Conservation (phyloP, 2,888 invertebrate genomes). For the Onchidella celtica region DNA sequence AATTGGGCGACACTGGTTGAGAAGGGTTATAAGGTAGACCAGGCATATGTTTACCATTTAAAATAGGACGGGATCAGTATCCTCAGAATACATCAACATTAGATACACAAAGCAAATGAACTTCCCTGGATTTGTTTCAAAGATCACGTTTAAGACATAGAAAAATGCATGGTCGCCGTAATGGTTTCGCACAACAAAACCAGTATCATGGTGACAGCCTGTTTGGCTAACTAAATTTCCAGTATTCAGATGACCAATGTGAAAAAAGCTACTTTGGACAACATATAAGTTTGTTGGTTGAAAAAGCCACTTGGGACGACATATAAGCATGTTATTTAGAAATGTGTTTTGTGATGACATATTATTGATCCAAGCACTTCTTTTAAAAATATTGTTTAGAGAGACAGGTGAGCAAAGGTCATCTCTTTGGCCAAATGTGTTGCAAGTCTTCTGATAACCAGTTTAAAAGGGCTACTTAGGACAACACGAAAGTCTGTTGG, state of each 20-base stretch:
- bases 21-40: not conserved
- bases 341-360: not conserved
- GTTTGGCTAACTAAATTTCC: not conserved
- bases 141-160: slow-evolving; percentile 2
- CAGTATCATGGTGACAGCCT: not conserved
- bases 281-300: no score
- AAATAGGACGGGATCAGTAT: not conserved
- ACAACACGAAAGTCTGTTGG: no score
- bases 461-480: no score
- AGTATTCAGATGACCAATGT: not conserved
- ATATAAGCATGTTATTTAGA: not conserved
- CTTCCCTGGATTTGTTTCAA: not conserved
- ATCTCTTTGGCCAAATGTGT: no score
- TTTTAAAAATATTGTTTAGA: no score
- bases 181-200: not conserved
- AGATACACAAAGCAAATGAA: not conserved
- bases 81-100: not conserved
- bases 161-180: slow-evolving; percentile 17
- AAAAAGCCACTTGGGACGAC: no score
- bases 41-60: not conserved
- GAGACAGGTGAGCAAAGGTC: no score
- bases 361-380: no score
- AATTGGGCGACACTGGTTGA: not conserved
- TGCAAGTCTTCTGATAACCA: no score
- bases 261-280: slow-evolving; percentile 1